Conservation (phyloP, 2,797 vertebrate genomes). For the Brachyrhaphis roseni region DNA sequence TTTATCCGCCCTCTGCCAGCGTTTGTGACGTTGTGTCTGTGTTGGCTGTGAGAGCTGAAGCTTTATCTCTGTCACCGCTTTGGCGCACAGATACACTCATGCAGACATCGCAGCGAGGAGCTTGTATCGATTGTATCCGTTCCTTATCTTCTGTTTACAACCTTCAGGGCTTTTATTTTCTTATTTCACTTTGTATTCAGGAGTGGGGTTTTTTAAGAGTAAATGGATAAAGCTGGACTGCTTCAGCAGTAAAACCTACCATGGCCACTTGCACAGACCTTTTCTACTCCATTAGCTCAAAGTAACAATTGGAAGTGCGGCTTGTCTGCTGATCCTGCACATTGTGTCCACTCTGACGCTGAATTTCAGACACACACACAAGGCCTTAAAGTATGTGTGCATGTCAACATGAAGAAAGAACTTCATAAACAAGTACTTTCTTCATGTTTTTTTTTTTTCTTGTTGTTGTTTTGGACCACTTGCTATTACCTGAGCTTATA, state of each 20-base stretch:
- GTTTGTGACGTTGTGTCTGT: conserved; percentile 16
- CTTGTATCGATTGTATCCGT: neutral
- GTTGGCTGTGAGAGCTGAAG: conserved; percentile 10
- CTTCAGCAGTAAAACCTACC: neutral
- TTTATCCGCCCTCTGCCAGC: conserved; percentile 29
- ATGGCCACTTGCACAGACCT: neutral
- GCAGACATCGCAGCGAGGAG: neutral
- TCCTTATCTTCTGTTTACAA: neutral
- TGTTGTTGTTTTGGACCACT: neutral
- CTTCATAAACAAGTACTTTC: too few species aligned
- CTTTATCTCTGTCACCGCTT: conserved; percentile 35
- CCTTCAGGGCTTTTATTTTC: neutral
- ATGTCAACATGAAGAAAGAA: neutral
- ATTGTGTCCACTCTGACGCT: neutral
- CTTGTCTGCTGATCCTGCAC: neutral
- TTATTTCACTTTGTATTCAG: conserved; percentile 2
- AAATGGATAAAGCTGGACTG: conserved; percentile 1
- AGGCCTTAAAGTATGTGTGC: neutral
- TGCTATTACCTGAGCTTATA: neutral
- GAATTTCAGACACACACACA: neutral
- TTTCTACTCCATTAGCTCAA: neutral
- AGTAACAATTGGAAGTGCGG: neutral
- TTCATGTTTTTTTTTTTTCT: neutral
- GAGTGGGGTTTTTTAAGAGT: neutral
- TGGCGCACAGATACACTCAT: neutral